A percentile compares a stretch with the other conserved stretches of the same genome.
phyloP scores from a whole-genome alignment of 1,140 invertebrate genomes.

The Scaptomyza montana region DNA sequence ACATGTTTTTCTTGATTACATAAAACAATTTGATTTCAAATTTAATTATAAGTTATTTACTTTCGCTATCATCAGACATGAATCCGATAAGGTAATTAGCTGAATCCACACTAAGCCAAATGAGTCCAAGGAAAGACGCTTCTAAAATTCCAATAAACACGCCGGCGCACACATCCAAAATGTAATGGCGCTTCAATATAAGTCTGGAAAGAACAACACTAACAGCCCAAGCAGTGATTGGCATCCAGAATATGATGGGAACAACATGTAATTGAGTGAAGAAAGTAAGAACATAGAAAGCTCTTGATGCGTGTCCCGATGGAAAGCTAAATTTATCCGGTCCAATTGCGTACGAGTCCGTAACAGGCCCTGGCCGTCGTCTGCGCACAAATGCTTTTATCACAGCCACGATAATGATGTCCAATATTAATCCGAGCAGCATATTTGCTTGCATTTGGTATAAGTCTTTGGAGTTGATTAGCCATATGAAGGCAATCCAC shows the following conservation, averaged over 20 bases:
- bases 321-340: conserved; percentile 98
- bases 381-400: conserved; percentile 92
- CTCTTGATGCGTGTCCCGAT: conserved; percentile 96
- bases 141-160: conserved; percentile 90
- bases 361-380: conserved; percentile 89
- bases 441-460: conserved; percentile 94
- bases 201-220: conserved; percentile 90
- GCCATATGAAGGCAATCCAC: conserved; percentile 90
- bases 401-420: conserved; percentile 92
- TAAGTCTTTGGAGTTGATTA: conserved; percentile 86
- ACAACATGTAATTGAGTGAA: conserved; percentile 87
- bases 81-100: conserved; percentile 48
- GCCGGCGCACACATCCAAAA: conserved; percentile 93
- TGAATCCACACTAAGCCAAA: conserved; percentile 87
- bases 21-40: conserved; percentile 6
- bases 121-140: conserved; percentile 86
- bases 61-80: conserved; percentile 46
- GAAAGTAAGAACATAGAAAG: conserved; percentile 90
- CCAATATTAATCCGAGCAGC: conserved; percentile 92
- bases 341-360: conserved; percentile 86
- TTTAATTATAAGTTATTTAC: conserved; percentile 4
- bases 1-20: background rate
- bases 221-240: conserved; percentile 90
- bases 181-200: conserved; percentile 90
- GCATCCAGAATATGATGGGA: conserved; percentile 85